Conservation (phyloP, 2,888 invertebrate species). For the Drosophila melanosoma region DNA sequence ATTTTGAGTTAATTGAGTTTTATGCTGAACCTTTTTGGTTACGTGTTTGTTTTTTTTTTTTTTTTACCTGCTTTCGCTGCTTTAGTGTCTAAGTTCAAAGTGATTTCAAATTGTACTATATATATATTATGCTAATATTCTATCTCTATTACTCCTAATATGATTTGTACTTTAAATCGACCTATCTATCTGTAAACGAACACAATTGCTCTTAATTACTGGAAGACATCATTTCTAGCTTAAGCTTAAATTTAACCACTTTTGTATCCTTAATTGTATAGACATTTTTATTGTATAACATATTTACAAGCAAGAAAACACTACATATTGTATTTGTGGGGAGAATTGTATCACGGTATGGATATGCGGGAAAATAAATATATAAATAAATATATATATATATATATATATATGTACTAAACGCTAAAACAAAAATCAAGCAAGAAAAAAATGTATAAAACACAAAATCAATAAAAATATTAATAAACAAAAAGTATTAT, state of each 20-base stretch:
- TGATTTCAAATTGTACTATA: constrained; percentile 70
- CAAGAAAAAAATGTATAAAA: constrained; percentile 72
- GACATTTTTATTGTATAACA: constrained; percentile 71
- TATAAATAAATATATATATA: constrained; percentile 63
- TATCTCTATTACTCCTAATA: constrained; percentile 52
- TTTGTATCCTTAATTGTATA: constrained; percentile 80
- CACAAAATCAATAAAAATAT: constrained; percentile 73
- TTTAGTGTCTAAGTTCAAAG: constrained; percentile 64
- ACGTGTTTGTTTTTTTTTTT: constrained; percentile 24
- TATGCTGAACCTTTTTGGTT: constrained; percentile 33
- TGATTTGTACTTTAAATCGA: constrained; percentile 60
- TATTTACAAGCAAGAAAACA: constrained; percentile 53
- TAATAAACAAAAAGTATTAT: constrained; percentile 78
- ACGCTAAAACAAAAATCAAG: constrained; percentile 40
- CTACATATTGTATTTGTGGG: constrained; percentile 72
- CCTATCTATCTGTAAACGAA: constrained; percentile 36
- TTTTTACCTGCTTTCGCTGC: constrained; percentile 62
- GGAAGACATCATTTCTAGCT: constrained; percentile 72
- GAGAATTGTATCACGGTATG: constrained; percentile 70
- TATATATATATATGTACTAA: constrained; percentile 70
- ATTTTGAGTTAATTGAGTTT: constrained; percentile 35
- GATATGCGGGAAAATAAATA: constrained; percentile 71
- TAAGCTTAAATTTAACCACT: constrained; percentile 71
- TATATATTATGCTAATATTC: constrained; percentile 28
- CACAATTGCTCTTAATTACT: constrained; percentile 59